A percentile compares a stretch with the other conserved stretches of the same genome.
Conservation (phyloP, 2,888 invertebrate species). For the Hyposoter didymator region DNA sequence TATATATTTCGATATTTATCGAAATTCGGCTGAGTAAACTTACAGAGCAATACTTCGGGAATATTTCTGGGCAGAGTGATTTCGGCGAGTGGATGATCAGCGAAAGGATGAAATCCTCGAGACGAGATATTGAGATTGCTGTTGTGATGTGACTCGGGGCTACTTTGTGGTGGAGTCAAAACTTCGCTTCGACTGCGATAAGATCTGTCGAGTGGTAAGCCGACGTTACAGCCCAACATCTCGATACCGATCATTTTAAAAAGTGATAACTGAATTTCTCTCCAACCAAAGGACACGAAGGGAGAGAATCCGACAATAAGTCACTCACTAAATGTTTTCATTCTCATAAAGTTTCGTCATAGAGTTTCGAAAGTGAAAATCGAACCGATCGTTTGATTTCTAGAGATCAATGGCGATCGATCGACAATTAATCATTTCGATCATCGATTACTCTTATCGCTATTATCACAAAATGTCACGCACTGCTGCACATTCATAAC, state of each 20-base stretch:
- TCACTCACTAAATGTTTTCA: background rate
- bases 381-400: background rate
- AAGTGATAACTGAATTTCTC: background rate
- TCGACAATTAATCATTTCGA: slow-evolving; percentile 19
- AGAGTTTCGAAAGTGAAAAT: background rate
- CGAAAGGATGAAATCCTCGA: slow-evolving; percentile 76
- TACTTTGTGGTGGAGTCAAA: slow-evolving; percentile 83
- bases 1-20: background rate
- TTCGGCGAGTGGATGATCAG: slow-evolving; percentile 76
- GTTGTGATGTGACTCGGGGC: slow-evolving; percentile 80
- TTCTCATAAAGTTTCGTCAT: background rate
- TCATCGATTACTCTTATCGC: slow-evolving; percentile 31
- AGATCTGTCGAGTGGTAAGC: slow-evolving; percentile 76
- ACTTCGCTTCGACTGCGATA: slow-evolving; percentile 77
- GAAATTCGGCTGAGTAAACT: slow-evolving; percentile 71
- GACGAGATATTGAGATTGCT: slow-evolving; percentile 67
- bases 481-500: background rate
- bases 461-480: slow-evolving; percentile 46
- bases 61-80: slow-evolving; percentile 80
- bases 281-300: background rate
- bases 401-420: background rate
- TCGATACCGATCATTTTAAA: slow-evolving; percentile 70
- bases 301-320: background rate
- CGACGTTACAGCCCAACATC: slow-evolving; percentile 80
- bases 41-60: slow-evolving; percentile 82